phyloP scores from a whole-genome alignment of 2,113 vertebrate genomes.

The Nestor notabilis region DNA sequence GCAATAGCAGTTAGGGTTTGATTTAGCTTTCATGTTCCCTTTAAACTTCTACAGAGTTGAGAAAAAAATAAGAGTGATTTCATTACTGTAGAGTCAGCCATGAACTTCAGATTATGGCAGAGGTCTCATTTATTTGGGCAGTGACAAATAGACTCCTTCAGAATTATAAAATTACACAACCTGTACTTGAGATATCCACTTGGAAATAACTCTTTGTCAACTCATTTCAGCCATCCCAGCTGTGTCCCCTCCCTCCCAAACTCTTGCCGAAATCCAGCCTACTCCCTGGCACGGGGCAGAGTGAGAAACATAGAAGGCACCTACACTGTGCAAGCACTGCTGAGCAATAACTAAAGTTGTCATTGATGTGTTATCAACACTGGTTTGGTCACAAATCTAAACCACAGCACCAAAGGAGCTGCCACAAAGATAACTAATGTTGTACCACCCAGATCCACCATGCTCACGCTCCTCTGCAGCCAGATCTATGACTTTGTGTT shows the following conservation, averaged over 20 bases:
- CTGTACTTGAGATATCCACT: not conserved
- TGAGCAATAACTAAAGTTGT: not conserved
- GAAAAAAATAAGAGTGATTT: not conserved
- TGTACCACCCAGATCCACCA: not conserved
- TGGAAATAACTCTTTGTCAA: not conserved
- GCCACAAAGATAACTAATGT: not conserved
- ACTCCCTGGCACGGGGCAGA: not conserved
- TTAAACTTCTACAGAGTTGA: not conserved
- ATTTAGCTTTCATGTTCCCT: not conserved
- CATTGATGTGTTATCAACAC: not conserved
- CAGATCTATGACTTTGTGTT: not conserved
- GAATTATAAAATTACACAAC: not conserved
- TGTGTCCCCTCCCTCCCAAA: not conserved
- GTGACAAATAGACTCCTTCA: not conserved
- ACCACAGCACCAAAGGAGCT: not conserved
- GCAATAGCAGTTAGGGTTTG: not conserved
- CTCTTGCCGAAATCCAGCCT: not conserved
- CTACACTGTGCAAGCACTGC: too few relatives aligned
- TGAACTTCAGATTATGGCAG: not conserved
- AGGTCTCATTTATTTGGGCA: not conserved
- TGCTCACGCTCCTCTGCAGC: accelerated
- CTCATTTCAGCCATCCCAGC: not conserved
- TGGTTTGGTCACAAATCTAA: not conserved
- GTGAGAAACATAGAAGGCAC: not conserved
- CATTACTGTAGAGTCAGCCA: not conserved